Conservation (phyloP, 1,140 invertebrate species). For the Sarcophaga bullata region DNA sequence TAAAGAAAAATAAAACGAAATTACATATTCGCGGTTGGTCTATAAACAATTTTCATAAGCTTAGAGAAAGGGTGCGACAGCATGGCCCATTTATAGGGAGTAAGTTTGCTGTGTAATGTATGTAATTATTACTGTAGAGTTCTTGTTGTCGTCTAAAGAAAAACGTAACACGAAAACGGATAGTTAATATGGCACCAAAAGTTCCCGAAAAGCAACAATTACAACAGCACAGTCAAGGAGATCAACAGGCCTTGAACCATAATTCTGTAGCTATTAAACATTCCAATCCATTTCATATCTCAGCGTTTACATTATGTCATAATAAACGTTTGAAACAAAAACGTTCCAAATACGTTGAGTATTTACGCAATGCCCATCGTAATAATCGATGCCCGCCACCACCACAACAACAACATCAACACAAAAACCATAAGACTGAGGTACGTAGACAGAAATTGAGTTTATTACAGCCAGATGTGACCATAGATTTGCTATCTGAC, state of each 20-base stretch:
- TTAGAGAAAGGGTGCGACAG: too few relatives aligned
- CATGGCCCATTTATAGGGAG: too few relatives aligned
- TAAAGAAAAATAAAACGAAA: too few relatives aligned
- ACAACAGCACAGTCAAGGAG: background rate
- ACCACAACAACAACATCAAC: constrained; percentile 33
- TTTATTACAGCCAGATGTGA: constrained; percentile 52
- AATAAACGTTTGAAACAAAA: constrained; percentile 57
- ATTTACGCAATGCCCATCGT: background rate
- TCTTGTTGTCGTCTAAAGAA: too few relatives aligned
- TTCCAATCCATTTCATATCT: constrained; percentile 63
- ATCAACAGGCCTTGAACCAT: constrained; percentile 28
- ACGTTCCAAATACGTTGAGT: constrained; percentile 54
- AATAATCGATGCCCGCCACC: constrained; percentile 19
- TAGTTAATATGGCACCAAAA: background rate
- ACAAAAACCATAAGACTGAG: constrained; percentile 42
- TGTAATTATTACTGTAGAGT: too few relatives aligned
- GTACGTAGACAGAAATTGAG: constrained; percentile 47
- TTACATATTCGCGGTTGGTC: too few relatives aligned
- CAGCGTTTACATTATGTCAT: constrained; percentile 53
- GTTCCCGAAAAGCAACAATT: constrained; percentile 19
- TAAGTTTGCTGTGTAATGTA: too few relatives aligned
- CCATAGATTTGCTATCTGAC: constrained; percentile 61
- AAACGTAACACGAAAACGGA: too few relatives aligned
- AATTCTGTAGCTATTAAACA: constrained; percentile 48
- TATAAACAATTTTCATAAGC: too few relatives aligned